Base-by-base conservation (phyloP, 92 coral and sea anemone genomes). In the Umimayanthus chanpuru region DNA sequence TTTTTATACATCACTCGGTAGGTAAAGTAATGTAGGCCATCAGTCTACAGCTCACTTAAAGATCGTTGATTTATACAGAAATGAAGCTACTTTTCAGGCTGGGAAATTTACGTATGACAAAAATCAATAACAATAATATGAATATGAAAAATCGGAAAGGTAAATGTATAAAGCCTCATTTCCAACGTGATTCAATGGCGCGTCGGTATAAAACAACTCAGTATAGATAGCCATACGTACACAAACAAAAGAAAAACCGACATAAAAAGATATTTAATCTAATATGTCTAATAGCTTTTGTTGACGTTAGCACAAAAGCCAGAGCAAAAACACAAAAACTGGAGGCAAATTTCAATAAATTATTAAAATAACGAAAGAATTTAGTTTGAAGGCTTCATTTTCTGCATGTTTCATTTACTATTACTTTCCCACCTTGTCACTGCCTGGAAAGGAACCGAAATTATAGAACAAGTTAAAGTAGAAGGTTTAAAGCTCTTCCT, bases 381-480 rank as follows among this genome's bases (percentile, higher is more conserved):
- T 61, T 8, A 4, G 21, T 8, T 56, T 2, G 20, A 56, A 56
- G n/a, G 67, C 67, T 61, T 61, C 67, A 20, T 61, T 61, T 61
- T 5, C 65, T 0, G 4, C 23, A 56, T 16, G 20, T 56, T 20
- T 56, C 21, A 56, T 56, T 61, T 61, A 21, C 68, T 1, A 53
- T 12, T 53, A 53, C 58, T 73, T 75, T 39, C 50, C 79, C 40
- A 75, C 79, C 44, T 75, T 53, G 79, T 75, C 79, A 39, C 40
- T 75, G 44, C 44, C 47, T 39, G 47, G 28, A 8, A 75, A 20
- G 44, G 43, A 38, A 39, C n/a, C 25, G 47, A 75, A 39, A 3
- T 30, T 29, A 41, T 41, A 38, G 25, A 73, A 73, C 5, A 12
- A 18, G 3, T 18, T 39, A 75, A 6, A 75, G 9, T 18, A 9